Evolutionary conservation across 2,888 invertebrate species (phyloP), one percentile per base, ranked within the genome.

Genomic region (Griposia aprilina): DNA sequence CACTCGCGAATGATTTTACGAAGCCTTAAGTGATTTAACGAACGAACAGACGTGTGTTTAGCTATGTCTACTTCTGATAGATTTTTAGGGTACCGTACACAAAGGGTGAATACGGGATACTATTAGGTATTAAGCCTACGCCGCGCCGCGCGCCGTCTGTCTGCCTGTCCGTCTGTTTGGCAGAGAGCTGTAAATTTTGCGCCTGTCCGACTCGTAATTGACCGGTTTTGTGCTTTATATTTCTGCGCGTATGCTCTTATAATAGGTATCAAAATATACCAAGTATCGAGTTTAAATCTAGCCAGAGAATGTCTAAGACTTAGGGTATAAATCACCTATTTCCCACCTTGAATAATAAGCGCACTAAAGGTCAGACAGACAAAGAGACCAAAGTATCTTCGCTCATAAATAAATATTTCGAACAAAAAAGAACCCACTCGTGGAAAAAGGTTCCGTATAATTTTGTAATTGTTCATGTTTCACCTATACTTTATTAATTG

Each of bases 401-500:
- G 20, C 7, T 45, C 23, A 7, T 30, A 26, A 23, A 55, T 26
- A 36, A 36, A 15, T 50, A 23, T 45, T 20, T 23, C 23, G 4
- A 26, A 62, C n/a, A n/a, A 41, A 50, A 73, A 52, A 45, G 36
- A 0, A 52, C 26, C 45, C 36, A 65, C 45, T 62, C 20, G 30
- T 45, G 45, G 17, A 70, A 62, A 62, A 68, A 48, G 55, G 30
- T 20, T 57, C 15, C 59, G 36, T 74, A 52, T 52, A 65, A 76
- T 76, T 76, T 62, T 50, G 20, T 41, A 59, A 74, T 81, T 76
- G 26, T 82, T 82, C 76, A 78, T 73, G 78, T 81, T 83, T 76
- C 76, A 76, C 65, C 63, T 76, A 36, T 30, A 13, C 41, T 2
- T 76, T 78, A 82, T 80, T 84, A 83, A 84, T 86, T 74, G 67